Percentiles rank a stretch among this genome's conserved stretches.
phyloP scores from a whole-genome alignment of 2,888 invertebrate species.

The Cantharis lateralis region DNA sequence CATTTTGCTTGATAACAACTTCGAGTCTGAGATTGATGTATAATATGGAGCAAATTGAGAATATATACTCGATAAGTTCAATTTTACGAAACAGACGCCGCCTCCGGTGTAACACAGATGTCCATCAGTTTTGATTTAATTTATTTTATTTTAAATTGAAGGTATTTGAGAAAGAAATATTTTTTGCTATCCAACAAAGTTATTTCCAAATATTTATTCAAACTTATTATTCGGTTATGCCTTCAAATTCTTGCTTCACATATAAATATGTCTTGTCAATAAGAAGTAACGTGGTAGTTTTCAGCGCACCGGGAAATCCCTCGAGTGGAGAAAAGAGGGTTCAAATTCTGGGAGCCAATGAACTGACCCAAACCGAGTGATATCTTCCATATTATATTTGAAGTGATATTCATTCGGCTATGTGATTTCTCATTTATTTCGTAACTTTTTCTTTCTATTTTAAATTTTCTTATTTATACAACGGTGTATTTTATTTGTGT shows the following conservation, averaged over 20 bases:
- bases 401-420: constrained; percentile 6
- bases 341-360: constrained; percentile 7
- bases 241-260: background rate
- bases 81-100: background rate
- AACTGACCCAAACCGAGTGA: constrained; percentile 10
- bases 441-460: background rate
- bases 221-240: background rate
- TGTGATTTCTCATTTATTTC: constrained; percentile 6
- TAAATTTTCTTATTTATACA: background rate
- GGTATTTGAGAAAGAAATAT: background rate
- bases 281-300: constrained; percentile 12
- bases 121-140: background rate
- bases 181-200: background rate
- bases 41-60: background rate
- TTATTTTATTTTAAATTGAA: background rate
- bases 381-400: constrained; percentile 10
- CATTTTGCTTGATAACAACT: too few relatives aligned
- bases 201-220: background rate
- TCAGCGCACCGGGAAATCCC: constrained; percentile 1
- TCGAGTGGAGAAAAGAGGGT: constrained; percentile 1
- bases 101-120: background rate
- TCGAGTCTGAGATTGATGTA: too few relatives aligned
- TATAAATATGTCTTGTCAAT: constrained; percentile 4
- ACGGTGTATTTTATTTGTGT: background rate
- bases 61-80: background rate